Evolutionary conservation across 1,140 invertebrate species (phyloP), one percentile per base, ranked within the genome.

Genomic region (Berghia stephanieae): DNA sequence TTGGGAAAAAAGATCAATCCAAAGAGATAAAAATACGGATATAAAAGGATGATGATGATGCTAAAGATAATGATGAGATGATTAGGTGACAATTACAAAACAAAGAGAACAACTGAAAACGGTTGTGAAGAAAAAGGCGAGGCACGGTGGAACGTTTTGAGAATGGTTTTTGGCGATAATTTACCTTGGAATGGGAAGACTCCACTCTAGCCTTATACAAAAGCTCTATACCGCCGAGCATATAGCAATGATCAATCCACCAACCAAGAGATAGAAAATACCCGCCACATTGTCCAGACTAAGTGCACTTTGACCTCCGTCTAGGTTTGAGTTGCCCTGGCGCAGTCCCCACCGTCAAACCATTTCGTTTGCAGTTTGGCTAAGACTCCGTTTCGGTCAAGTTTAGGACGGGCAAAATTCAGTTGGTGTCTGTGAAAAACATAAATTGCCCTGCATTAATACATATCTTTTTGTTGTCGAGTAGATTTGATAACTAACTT

Each of bases 261-360:
- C 95, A 85, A 99, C 96, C 24, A 99, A 92, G 86, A 99, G 98
- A 91, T 99, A 99, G 91, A 99, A 99, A 86, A 99, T 96, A 18
- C 98, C 98, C 21, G 98, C 97, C 2, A 99, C 96, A 91, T 99
- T 99, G 86, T 95, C 96, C 44, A 99, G 90, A 49, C 97, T 97
- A 81, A 99, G 91, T 82, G 97, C 95, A 87, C 95, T 96, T 81
- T 95, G 93, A 27, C 93, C 92, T 3, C 94, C 92, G 83, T 95
- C 94, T 92, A 96, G 44, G 27, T 43, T 34, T 36, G 74, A 76
- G 2, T 6, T 72, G 52, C 46, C 24, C 38, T 31, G 67, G 78
- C 81, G 80, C 95, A 96, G 87, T 96, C 94, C 21, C 94, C 96
- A 0, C 95, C 96, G 85, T 97, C 96, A 89, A 98, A 97, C 97